Conservation (phyloP, 1,140 invertebrate genomes). For the Drosophila burlai region DNA sequence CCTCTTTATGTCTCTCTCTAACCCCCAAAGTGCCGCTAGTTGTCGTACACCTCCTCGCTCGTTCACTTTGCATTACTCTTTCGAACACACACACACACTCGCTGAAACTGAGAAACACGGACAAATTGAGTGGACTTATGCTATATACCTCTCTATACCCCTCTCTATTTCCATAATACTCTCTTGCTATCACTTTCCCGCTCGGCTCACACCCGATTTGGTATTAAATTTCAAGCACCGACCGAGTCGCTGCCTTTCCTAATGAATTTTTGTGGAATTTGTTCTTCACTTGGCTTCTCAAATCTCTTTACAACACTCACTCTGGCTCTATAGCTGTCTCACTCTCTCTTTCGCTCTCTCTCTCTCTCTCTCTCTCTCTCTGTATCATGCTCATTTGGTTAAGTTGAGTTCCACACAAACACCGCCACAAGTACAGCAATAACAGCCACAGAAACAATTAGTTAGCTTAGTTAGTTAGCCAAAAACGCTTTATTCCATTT, state of each 20-base stretch:
- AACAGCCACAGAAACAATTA: conserved; percentile 49
- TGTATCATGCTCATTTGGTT: conserved; percentile 48
- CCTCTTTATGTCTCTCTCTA: conserved; percentile 29
- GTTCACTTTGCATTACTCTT: conserved; percentile 47
- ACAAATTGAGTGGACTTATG: conserved; percentile 35
- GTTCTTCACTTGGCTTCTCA: conserved; percentile 1
- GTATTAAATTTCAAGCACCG: conserved; percentile 14
- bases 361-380: conserved; percentile 7
- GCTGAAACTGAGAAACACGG: conserved; percentile 12
- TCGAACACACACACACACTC: conserved; percentile 13
- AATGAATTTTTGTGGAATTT: conserved; percentile 4
- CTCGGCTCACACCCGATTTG: conserved; percentile 19
- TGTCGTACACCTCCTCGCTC: conserved; percentile 60
- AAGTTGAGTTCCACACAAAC: conserved; percentile 31
- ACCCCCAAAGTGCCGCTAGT: conserved; percentile 33
- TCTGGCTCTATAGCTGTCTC: conserved; percentile 7
- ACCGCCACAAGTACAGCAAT: conserved; percentile 39
- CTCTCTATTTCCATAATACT: conserved; percentile 8
- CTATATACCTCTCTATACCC: conserved; percentile 1
- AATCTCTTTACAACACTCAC: conserved; percentile 21
- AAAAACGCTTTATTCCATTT: conserved; percentile 73
- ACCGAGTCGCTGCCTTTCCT: conserved; percentile 10
- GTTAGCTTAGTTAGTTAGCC: conserved; percentile 73
- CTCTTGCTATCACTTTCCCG: conserved; percentile 18
- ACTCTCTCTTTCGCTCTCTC: conserved; percentile 1